Conservation (phyloP, 64 coral and sea anemone genomes). For the Actinia equina region DNA sequence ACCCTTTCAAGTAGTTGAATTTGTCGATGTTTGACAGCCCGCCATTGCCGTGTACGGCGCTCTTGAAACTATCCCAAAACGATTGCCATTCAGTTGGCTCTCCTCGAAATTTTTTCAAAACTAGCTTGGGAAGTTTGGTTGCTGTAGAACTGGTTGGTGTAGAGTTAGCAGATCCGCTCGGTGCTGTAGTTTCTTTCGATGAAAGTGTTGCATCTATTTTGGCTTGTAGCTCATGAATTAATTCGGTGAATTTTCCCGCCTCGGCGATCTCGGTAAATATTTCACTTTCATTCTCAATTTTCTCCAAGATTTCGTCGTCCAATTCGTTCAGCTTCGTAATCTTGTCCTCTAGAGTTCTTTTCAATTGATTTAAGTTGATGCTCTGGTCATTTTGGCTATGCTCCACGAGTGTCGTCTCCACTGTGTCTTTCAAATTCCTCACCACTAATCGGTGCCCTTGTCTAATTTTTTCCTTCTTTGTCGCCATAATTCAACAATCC, state of each 20-base stretch:
- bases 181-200: neutral
- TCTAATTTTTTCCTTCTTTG: neutral
- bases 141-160: neutral
- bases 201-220: constrained; percentile 5
- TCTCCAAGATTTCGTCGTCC: neutral
- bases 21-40: constrained; percentile 10
- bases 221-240: neutral
- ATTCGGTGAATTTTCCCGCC: neutral
- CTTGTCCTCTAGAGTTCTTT: neutral
- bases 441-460: neutral
- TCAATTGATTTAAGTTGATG: neutral
- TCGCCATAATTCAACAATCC: neutral
- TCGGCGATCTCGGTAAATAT: neutral
- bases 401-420: neutral
- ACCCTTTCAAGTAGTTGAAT: constrained; percentile 12
- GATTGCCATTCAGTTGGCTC: neutral
- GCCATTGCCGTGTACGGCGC: constrained; percentile 1
- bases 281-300: neutral
- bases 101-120: neutral
- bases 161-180: neutral
- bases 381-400: neutral
- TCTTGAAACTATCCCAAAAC: constrained; percentile 19
- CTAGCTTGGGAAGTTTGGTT: constrained; percentile 19
- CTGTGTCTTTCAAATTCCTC: neutral
- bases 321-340: neutral